Evolutionary conservation across 2,888 invertebrate genomes (phyloP), one percentile per base, ranked within the genome.

Genomic region (Synanthedon myopaeformis): DNA sequence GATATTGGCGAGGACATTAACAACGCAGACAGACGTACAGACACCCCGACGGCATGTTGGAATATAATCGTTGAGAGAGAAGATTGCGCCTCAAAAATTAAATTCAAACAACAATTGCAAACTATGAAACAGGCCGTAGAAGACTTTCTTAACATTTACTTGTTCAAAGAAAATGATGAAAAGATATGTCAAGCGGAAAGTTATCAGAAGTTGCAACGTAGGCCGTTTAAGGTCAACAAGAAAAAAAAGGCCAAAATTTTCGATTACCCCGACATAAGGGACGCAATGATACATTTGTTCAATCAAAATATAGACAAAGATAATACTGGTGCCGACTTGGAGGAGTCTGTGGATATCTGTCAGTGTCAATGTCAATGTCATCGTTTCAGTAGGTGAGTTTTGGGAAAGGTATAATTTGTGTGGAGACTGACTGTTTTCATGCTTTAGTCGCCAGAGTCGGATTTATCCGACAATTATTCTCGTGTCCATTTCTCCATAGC

Each of bases 241-340:
- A 86, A 85, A 55, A 87, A 87, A 57, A 79, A 76, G 51, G 65
- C 73, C 0, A 85, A 78, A 56, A 71, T 79, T 51, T 82, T 74
- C 23, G 85, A 86, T 59, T 86, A 78, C 53, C 87, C 87, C 0
- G 87, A 87, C 54, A 60, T 79, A 1, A 63, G 82, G 35, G 87
- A 87, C 12, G 79, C 82, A 0, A 66, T 87, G 61, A 59, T 82
- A 1, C 75, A 75, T 45, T 58, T 87, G 1, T 87, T 87, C 54
- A 58, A 63, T 4, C 42, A 61, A 1, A 62, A 62, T 4, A 53
- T 51, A 12, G 45, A 12, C 11, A 45, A 45, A 14, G 19, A 51
- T 10, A n/a, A 5, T 51, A 41, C 14, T 12, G 12, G 35, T n/a
- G 56, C 58, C 0, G 66, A 67, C 45, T 35, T 35, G 35, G 35